Evolutionary conservation across 2,113 vertebrate genomes (phyloP).

Genomic region (pig (Sus scrofa)): T2T-Sscrofa CM000828.6:59747501-59748000

Average conservation of each 20-base stretch:
- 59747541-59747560: not conserved
- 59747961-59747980: not conserved
- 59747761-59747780: not conserved
- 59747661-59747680: not conserved
- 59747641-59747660: not conserved
- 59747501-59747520: not conserved
- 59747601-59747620: not conserved
- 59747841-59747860: accelerated
- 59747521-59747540: not conserved
- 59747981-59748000: not conserved
- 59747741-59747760: accelerated
- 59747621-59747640: not conserved
- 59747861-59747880: not conserved
- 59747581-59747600: not conserved
- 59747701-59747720: not conserved
- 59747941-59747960: not conserved
- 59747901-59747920: not conserved
- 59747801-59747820: not conserved
- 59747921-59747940: not conserved
- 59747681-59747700: not conserved
- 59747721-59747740: too few relatives aligned
- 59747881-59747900: not conserved
- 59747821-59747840: not conserved
- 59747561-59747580: not conserved
- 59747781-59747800: not conserved